Evolutionary conservation across 1,140 invertebrate species (phyloP), one percentile per base, ranked within the genome.

Genomic region (Caerostris darwini): DNA sequence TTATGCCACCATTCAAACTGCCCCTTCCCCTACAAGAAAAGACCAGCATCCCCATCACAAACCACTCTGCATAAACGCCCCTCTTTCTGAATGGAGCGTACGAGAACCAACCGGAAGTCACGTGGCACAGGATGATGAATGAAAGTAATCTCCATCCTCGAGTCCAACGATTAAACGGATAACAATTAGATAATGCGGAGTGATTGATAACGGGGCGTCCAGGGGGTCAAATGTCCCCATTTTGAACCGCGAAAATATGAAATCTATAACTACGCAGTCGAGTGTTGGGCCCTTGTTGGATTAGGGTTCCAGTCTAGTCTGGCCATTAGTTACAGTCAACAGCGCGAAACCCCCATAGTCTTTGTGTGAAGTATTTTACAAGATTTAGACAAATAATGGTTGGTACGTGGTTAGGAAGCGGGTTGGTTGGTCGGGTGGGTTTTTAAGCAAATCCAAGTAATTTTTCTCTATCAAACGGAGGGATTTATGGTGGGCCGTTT

Each of bases 111-210:
- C 88, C 88, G 88, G 88, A 90, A 90, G 88, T 56, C 88, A 90
- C 88, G 88, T 90, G 88, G 54, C 56, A 7, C 6, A 61, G 56
- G 64, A 90, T 90, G 88, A 90, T 90, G 67, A 90, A 90, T 90
- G 88, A 54, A 71, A 56, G 64, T 90, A 90, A 90, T 90, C 88
- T 90, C 88, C 88, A 53, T 71, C 56, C 14, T 64, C 19, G 64
- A 71, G 14, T 57, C 88, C 88, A n/a, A 34, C 53, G 61, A 69
- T 69, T 71, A 90, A 90, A 57, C 54, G 88, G 64, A 90, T 90
- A 90, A 90, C 88, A 90, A 90, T 90, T 90, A 90, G 88, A 90
- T 90, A 90, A 90, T 90, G 53, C 88, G 19, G n/a, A 17, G 67
- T 90, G 88, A 90, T 90, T 90, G 64, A 90, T 90, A 85, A 58